phyloP scores from a whole-genome alignment of 2,888 invertebrate species.

The Ormyrus thymus region DNA sequence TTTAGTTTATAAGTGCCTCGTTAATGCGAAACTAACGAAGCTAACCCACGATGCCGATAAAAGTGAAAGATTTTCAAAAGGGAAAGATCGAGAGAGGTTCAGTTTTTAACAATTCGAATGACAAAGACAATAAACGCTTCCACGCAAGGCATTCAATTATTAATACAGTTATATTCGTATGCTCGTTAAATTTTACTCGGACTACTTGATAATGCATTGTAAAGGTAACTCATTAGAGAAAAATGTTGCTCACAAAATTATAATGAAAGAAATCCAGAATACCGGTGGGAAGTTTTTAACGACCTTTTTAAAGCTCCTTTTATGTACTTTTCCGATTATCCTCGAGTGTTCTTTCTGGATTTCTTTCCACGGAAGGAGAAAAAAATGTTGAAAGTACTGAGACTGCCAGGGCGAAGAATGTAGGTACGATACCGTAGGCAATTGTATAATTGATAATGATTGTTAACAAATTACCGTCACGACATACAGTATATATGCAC shows the following conservation, averaged over 20 bases:
- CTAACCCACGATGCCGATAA: conserved; percentile 9
- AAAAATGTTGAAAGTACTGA: conserved; percentile 23
- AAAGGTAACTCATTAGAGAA: not conserved
- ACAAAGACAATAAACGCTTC: conserved; percentile 52
- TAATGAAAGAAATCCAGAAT: conserved; percentile 6
- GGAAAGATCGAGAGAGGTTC: not conserved
- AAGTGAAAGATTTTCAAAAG: conserved; percentile 3
- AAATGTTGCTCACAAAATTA: not conserved
- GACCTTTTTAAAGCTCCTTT: conserved; percentile 11
- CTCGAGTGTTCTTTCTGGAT: not conserved
- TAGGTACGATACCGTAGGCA: not conserved
- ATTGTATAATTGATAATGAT: conserved; percentile 28
- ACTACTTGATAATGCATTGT: conserved; percentile 13
- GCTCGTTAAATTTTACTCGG: conserved; percentile 3
- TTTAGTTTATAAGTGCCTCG: conserved; percentile 51
- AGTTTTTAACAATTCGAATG: not conserved
- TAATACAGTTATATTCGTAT: conserved; percentile 12
- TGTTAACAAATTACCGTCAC: conserved; percentile 47
- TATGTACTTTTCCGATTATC: not conserved
- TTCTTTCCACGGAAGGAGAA: conserved; percentile 4
- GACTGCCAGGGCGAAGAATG: conserved; percentile 31
- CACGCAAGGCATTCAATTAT: conserved; percentile 51
- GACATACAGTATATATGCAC: conserved; percentile 52
- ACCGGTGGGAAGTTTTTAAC: not conserved
- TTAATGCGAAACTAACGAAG: conserved; percentile 35